Evolutionary conservation across 2,797 vertebrate genomes (phyloP).

Genomic region (Setipinna tenuifilis): DNA sequence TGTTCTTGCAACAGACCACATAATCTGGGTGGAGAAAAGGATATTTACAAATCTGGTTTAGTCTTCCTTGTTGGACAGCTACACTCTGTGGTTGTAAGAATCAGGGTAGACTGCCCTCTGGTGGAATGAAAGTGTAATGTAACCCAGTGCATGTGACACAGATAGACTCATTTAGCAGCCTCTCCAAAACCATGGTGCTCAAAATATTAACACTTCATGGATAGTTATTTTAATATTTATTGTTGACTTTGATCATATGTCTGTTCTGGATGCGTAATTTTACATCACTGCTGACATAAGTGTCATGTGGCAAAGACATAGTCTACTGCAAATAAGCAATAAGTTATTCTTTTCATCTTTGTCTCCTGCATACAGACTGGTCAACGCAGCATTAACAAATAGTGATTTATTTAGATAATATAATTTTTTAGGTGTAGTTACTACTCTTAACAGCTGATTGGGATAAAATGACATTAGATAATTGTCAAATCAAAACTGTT

Average conservation of each 20-base stretch:
- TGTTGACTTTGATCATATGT: neutral
- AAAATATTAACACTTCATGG: neutral
- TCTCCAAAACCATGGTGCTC: too few relatives aligned
- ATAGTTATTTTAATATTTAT: neutral
- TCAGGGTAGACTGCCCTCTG: slow-evolving; percentile 81
- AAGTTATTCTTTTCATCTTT: neutral
- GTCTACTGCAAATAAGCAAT: neutral
- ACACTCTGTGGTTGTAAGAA: slow-evolving; percentile 3
- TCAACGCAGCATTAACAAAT: neutral
- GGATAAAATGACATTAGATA: neutral
- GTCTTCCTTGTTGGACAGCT: neutral
- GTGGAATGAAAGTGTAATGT: slow-evolving; percentile 60
- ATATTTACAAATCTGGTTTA: neutral
- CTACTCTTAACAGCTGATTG: neutral
- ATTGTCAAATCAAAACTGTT: neutral
- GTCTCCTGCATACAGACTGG: neutral
- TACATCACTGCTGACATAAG: neutral
- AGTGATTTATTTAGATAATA: neutral
- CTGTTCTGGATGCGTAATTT: neutral
- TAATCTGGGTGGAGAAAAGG: neutral
- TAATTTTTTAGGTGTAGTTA: neutral
- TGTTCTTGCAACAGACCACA: too few relatives aligned
- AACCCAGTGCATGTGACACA: neutral
- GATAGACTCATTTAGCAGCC: neutral
- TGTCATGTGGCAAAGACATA: neutral